A percentile compares a stretch with the other conserved stretches of the same genome.
These are phyloP conservation scores for Spialia ferax DNA, from an alignment of 2,888 invertebrate genomes.

Conservation along the genomic window DNA sequence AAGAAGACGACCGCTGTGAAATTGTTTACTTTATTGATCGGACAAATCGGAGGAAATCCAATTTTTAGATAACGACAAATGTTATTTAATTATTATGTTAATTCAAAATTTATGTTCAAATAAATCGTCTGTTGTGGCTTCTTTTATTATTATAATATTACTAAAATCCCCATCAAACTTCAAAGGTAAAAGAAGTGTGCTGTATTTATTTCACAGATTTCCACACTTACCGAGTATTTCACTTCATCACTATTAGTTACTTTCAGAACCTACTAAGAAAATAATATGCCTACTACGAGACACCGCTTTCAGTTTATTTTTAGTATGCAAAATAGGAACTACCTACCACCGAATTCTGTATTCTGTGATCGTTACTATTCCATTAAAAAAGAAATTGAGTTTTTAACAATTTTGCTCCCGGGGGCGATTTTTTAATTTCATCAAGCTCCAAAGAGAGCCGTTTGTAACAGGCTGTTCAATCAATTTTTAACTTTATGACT, in stretches of 20 bases:
- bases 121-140: too few relatives aligned
- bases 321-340: not conserved
- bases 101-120: too few relatives aligned
- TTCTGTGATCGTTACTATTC: conserved; percentile 21
- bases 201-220: too few relatives aligned
- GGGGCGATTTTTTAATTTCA: conserved; percentile 31
- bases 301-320: not conserved
- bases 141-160: too few relatives aligned
- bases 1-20: not conserved
- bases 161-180: too few relatives aligned
- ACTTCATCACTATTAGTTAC: too few relatives aligned
- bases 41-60: not conserved
- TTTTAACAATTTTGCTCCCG: conserved; percentile 25
- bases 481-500: conserved; percentile 33
- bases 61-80: too few relatives aligned
- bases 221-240: too few relatives aligned
- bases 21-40: not conserved
- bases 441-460: conserved; percentile 29
- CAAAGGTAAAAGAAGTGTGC: too few relatives aligned
- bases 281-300: too few relatives aligned
- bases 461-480: conserved; percentile 30
- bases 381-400: conserved; percentile 31
- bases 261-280: too few relatives aligned
- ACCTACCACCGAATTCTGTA: not conserved
- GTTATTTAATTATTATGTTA: too few relatives aligned